These are phyloP conservation scores for Notocelia uddmanniana DNA, from an alignment of 2,888 invertebrate species.

Conservation along the genomic window DNA sequence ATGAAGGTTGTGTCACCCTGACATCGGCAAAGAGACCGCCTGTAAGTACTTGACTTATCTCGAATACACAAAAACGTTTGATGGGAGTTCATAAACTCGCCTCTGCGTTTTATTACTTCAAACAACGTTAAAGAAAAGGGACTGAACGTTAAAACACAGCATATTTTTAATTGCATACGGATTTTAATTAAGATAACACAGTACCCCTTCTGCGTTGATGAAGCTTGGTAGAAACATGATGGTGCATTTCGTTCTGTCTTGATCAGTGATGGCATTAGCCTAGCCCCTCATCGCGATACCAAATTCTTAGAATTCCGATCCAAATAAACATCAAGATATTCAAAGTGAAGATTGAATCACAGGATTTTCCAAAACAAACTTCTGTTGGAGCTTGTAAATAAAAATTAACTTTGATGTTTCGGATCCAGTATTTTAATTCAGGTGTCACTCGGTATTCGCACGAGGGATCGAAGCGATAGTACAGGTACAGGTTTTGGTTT, in stretches of 20 bases:
- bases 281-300: conserved; percentile 6
- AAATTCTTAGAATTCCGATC: background rate
- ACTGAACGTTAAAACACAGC: conserved; percentile 26
- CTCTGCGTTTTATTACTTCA: conserved; percentile 29
- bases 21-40: conserved; percentile 1
- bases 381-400: too few relatives aligned
- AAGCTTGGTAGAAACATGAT: conserved; percentile 28
- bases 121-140: conserved; percentile 37
- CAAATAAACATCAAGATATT: background rate
- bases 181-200: conserved; percentile 44
- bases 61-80: background rate
- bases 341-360: background rate
- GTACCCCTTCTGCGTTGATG: conserved; percentile 26
- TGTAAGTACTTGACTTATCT: conserved; percentile 16
- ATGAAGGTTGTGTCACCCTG: background rate
- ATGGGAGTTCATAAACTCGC: conserved; percentile 1
- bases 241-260: conserved; percentile 29
- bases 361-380: background rate
- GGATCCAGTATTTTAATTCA: background rate
- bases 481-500: conserved; percentile 20
- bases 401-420: background rate
- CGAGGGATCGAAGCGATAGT: conserved; percentile 34
- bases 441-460: conserved; percentile 4
- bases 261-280: conserved; percentile 26
- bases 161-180: conserved; percentile 39